Evolutionary conservation across 2,113 vertebrate genomes (phyloP).

Genomic region (Martes martes): DNA sequence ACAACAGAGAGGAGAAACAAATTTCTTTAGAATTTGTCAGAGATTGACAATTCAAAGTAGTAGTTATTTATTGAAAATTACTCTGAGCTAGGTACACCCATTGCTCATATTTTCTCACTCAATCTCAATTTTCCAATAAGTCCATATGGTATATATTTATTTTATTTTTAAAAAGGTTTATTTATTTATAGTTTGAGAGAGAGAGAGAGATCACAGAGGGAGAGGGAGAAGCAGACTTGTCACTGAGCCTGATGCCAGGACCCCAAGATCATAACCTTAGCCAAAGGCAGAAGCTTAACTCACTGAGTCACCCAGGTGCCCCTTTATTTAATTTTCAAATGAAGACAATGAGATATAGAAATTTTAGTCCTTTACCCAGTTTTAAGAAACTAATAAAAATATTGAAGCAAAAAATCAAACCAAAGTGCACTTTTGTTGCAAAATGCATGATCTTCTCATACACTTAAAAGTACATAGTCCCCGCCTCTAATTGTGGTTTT

Average conservation of each 20-base stretch:
- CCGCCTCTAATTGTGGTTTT: background rate
- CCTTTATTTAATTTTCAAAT: background rate
- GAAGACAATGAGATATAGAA: background rate
- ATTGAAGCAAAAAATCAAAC: background rate
- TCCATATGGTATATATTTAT: background rate
- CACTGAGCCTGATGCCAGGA: background rate
- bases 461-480: background rate
- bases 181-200: background rate
- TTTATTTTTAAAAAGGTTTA: background rate
- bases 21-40: background rate
- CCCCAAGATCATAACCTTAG: background rate
- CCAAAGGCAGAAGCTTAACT: too few species aligned
- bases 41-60: background rate
- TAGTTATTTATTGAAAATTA: background rate
- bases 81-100: background rate
- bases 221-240: background rate
- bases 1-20: background rate
- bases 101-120: background rate
- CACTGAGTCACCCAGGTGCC: too few species aligned
- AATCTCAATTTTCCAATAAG: background rate
- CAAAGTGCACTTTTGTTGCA: background rate
- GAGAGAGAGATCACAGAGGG: background rate
- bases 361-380: background rate
- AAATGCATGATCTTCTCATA: background rate
- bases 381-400: background rate